phyloP scores from a whole-genome alignment of 2,888 invertebrate species.

The Vanessa cardui region DNA sequence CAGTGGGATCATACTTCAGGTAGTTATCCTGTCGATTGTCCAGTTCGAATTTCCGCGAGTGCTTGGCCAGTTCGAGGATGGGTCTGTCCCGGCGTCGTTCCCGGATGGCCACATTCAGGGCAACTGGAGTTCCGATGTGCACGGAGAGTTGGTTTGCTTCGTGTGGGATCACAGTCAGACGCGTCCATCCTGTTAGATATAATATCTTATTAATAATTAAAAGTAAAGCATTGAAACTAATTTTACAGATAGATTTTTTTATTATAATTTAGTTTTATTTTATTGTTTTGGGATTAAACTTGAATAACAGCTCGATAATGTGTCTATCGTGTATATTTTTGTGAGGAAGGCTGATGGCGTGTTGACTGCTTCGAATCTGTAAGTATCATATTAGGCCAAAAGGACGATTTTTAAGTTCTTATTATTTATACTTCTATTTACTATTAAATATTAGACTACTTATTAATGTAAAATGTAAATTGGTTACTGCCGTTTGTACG shows the following conservation, averaged over 20 bases:
- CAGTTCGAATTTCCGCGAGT: slow-evolving; percentile 58
- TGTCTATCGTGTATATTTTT: no score
- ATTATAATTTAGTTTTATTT: no score
- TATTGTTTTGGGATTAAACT: no score
- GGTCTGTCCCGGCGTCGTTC: slow-evolving; percentile 68
- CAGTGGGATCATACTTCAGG: slow-evolving; percentile 72
- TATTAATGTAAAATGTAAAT: no score
- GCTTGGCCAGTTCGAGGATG: slow-evolving; percentile 65
- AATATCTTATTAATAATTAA: neutral
- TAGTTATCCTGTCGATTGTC: slow-evolving; percentile 64
- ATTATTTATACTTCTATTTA: no score
- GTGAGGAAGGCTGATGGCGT: no score
- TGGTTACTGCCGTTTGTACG: no score
- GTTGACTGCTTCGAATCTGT: no score
- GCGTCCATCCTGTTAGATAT: slow-evolving; percentile 63
- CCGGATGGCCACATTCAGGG: slow-evolving; percentile 65
- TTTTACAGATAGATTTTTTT: neutral
- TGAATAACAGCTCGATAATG: no score
- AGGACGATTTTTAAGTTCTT: no score
- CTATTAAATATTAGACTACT: no score
- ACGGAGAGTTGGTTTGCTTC: slow-evolving; percentile 69
- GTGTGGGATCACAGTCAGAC: slow-evolving; percentile 69
- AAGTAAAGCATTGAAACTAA: neutral
- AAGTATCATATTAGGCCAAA: no score
- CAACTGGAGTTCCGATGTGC: slow-evolving; percentile 63